Percentiles rank a stretch among this genome's conserved stretches.
Evolutionary conservation across 2,113 vertebrate genomes (phyloP).

Genomic region (Tyrannus savana): DNA sequence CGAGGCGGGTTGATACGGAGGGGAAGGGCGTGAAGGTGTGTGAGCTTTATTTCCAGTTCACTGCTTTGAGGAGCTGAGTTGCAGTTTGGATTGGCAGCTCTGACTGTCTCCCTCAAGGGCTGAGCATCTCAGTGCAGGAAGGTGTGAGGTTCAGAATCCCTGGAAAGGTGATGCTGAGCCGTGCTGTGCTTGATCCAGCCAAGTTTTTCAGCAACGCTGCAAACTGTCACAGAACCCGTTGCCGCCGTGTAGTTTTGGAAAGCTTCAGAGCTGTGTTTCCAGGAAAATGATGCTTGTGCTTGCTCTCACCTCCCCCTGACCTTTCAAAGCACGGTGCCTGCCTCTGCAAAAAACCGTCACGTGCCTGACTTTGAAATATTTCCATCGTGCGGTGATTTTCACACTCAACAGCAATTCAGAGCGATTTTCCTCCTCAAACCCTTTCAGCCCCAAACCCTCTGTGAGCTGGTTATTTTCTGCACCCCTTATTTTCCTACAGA

Average conservation of each 20-base stretch:
- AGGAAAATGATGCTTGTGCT: neutral
- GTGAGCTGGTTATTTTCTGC: accelerated
- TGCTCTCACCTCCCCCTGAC: neutral
- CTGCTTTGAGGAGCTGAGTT: neutral
- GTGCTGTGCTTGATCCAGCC: neutral
- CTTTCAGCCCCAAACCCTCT: neutral
- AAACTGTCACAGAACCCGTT: neutral
- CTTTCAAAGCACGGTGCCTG: neutral
- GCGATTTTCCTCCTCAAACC: neutral
- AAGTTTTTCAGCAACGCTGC: neutral
- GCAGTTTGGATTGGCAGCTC: neutral
- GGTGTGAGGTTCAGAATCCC: neutral
- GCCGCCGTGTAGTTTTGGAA: neutral
- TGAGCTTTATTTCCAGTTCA: neutral
- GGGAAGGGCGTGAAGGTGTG: neutral
- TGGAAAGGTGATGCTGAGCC: neutral
- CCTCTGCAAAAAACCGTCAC: neutral
- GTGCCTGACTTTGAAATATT: neutral
- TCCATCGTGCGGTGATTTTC: neutral
- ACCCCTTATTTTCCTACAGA: neutral
- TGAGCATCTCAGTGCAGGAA: neutral
- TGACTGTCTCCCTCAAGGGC: neutral
- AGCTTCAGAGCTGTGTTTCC: neutral
- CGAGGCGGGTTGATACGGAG: neutral
- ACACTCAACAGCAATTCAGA: neutral